Evolutionary conservation across 2,888 invertebrate species (phyloP).

Genomic region (Cerastis rubricosa): DNA sequence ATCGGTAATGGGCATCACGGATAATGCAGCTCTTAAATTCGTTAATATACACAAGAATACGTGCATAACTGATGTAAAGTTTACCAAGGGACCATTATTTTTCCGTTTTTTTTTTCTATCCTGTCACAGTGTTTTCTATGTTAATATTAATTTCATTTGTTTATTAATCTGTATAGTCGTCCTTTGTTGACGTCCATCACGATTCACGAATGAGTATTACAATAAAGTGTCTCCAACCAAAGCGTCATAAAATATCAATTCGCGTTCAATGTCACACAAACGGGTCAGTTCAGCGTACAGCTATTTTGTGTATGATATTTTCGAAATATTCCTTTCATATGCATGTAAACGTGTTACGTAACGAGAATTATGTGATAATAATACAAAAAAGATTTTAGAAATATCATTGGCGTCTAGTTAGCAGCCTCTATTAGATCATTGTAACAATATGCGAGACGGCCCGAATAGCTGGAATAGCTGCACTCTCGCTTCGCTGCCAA

Average conservation of each 20-base stretch:
- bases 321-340: conserved; percentile 42
- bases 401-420: conserved; percentile 56
- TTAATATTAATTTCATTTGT: conserved; percentile 15
- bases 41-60: conserved; percentile 35
- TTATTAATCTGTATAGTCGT: conserved; percentile 31
- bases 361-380: conserved; percentile 27
- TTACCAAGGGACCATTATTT: conserved; percentile 15
- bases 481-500: conserved; percentile 88
- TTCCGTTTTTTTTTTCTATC: neutral
- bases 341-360: neutral
- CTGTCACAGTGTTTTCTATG: conserved; percentile 15
- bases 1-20: conserved; percentile 66
- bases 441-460: conserved; percentile 80
- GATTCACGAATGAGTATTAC: conserved; percentile 46
- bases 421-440: conserved; percentile 72
- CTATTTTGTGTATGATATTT: conserved; percentile 48
- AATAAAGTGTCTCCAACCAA: conserved; percentile 51
- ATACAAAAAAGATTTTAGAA: conserved; percentile 36
- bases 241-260: conserved; percentile 60
- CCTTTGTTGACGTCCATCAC: conserved; percentile 47
- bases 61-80: conserved; percentile 33
- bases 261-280: conserved; percentile 61
- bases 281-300: conserved; percentile 41
- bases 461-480: conserved; percentile 85
- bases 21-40: conserved; percentile 52